phyloP scores from a whole-genome alignment of 2,797 vertebrate genomes.

The Pangasius krempfi region DNA sequence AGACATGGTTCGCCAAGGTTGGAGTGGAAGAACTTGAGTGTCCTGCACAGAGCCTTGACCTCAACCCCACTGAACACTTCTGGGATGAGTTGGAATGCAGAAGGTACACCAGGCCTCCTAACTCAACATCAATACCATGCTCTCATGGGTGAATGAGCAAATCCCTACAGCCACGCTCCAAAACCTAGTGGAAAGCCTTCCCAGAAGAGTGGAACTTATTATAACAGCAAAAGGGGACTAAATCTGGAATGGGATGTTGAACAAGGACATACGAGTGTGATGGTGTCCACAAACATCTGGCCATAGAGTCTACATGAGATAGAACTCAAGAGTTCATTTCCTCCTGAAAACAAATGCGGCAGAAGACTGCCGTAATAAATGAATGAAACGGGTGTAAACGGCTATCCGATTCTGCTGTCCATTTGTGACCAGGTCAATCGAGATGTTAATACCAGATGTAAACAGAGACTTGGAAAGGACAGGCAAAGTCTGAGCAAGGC shows the following conservation, averaged over 20 bases:
- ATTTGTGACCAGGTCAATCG: not conserved
- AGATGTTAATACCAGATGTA: not conserved
- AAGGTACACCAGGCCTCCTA: too few relatives aligned
- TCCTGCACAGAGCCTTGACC: too few relatives aligned
- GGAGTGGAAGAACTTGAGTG: too few relatives aligned
- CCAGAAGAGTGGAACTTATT: too few relatives aligned
- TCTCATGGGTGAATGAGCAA: not conserved
- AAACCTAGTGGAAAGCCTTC: too few relatives aligned
- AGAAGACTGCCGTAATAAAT: too few relatives aligned
- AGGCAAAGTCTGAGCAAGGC: not conserved
- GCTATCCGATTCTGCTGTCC: not conserved
- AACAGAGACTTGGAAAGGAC: not conserved
- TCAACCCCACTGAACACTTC: not conserved
- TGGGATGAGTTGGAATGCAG: not conserved
- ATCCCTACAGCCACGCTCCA: too few relatives aligned
- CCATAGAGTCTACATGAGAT: not conserved
- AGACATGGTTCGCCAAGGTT: too few relatives aligned
- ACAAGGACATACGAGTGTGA: not conserved
- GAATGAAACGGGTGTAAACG: not conserved
- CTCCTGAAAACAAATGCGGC: too few relatives aligned
- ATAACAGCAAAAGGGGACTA: not conserved
- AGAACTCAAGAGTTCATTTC: not conserved
- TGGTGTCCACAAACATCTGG: not conserved
- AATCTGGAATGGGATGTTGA: not conserved
- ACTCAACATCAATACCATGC: too few relatives aligned